phyloP scores from a whole-genome alignment of 1,140 invertebrate genomes.

The Akabosia matsudoensis region DNA sequence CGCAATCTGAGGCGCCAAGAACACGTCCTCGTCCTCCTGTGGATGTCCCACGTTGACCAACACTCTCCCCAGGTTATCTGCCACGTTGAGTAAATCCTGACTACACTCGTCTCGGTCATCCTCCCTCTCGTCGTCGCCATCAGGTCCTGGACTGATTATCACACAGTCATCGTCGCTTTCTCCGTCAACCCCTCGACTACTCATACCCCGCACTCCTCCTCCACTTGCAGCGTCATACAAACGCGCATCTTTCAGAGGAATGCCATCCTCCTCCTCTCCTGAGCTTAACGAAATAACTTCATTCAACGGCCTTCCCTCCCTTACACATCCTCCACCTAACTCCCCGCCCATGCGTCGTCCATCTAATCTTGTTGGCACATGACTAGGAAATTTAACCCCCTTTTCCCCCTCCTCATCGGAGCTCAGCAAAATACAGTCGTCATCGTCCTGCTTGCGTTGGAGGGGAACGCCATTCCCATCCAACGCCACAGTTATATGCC shows the following conservation, averaged over 20 bases:
- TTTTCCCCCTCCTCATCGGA: slow-evolving; percentile 46
- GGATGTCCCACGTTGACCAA: slow-evolving; percentile 95
- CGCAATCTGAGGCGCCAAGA: slow-evolving; percentile 87
- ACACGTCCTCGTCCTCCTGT: slow-evolving; percentile 86
- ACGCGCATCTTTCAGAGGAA: background rate
- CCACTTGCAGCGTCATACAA: slow-evolving; percentile 43
- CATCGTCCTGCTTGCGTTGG: slow-evolving; percentile 5
- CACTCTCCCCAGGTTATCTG: slow-evolving; percentile 86
- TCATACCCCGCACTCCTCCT: slow-evolving; percentile 78
- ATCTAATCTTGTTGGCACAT: background rate
- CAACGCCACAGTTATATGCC: slow-evolving; percentile 24
- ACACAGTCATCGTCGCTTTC: slow-evolving; percentile 61
- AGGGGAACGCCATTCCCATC: background rate
- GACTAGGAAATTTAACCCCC: slow-evolving; percentile 6
- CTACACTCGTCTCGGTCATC: slow-evolving; percentile 53
- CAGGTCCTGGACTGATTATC: slow-evolving; percentile 61
- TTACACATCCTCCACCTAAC: background rate
- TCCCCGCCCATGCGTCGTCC: background rate
- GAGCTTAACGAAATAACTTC: slow-evolving; percentile 21
- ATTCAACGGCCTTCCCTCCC: background rate
- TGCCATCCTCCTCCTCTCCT: background rate
- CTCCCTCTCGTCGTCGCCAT: slow-evolving; percentile 60
- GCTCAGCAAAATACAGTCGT: slow-evolving; percentile 45
- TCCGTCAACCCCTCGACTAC: slow-evolving; percentile 56
- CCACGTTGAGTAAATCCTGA: slow-evolving; percentile 86